These are phyloP conservation scores for Drosophila borborema DNA, from an alignment of 2,888 invertebrate species.

Conservation along the genomic window DNA sequence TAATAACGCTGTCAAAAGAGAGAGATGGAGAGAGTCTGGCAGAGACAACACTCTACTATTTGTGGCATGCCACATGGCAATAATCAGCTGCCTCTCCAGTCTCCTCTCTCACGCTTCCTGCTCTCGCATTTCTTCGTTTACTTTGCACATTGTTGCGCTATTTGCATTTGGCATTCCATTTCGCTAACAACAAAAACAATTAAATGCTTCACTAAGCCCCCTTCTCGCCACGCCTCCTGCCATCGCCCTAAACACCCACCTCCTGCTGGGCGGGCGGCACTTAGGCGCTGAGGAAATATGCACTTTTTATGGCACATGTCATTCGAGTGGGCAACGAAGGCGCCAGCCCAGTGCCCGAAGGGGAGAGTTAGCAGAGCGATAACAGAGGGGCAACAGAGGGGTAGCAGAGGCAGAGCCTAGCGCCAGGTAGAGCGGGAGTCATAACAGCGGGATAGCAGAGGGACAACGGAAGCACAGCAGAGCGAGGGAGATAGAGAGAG, in stretches of 20 bases:
- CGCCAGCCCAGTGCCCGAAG: conserved; percentile 25
- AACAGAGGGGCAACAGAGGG: too few species aligned
- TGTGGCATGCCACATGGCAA: conserved; percentile 60
- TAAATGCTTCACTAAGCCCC: conserved; percentile 33
- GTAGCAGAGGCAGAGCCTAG: conserved; percentile 10
- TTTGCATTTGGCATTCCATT: conserved; percentile 76
- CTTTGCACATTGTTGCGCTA: conserved; percentile 74
- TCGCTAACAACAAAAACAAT: conserved; percentile 52
- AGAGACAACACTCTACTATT: conserved; percentile 9
- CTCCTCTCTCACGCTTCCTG: not conserved
- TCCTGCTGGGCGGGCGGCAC: conserved; percentile 41
- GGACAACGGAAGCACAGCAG: not conserved
- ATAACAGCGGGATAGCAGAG: not conserved
- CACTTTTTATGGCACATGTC: conserved; percentile 61
- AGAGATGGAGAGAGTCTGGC: not conserved
- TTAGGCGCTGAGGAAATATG: conserved; percentile 38
- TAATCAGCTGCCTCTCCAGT: conserved; percentile 2
- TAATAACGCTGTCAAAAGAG: conserved; percentile 67
- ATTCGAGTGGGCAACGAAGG: conserved; percentile 33
- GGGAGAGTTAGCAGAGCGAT: conserved; percentile 4
- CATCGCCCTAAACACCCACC: not conserved
- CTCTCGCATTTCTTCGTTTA: conserved; percentile 20
- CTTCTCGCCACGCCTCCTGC: not conserved
- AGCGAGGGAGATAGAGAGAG: not conserved
- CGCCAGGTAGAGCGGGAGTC: conserved; percentile 28